phyloP scores from a whole-genome alignment of 2,888 invertebrate genomes.

The Augiades crinisus region DNA sequence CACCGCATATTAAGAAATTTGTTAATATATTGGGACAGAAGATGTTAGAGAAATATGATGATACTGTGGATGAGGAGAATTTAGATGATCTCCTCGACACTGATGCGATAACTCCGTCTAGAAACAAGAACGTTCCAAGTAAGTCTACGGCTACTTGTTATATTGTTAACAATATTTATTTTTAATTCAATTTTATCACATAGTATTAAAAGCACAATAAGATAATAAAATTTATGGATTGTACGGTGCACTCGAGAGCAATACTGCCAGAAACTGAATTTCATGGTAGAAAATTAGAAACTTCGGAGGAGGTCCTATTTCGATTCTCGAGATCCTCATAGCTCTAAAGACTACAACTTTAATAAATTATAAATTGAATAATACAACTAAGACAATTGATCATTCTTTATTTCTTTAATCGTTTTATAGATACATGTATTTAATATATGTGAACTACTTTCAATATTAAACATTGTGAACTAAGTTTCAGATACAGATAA shows the following conservation, averaged over 20 bases:
- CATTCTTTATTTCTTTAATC: too few species aligned
- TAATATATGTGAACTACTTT: too few species aligned
- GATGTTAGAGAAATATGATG: constrained; percentile 52
- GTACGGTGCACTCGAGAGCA: too few species aligned
- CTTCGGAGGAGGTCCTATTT: too few species aligned
- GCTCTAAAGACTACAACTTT: too few species aligned
- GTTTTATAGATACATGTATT: too few species aligned
- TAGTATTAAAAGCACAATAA: background rate
- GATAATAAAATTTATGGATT: too few species aligned
- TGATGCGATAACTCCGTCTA: constrained; percentile 49
- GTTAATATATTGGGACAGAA: constrained; percentile 53
- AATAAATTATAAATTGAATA: too few species aligned
- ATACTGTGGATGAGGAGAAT: constrained; percentile 39
- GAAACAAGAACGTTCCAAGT: constrained; percentile 46
- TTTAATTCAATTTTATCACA: background rate
- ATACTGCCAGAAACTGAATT: too few species aligned
- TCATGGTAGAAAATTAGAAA: too few species aligned
- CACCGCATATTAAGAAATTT: constrained; percentile 65
- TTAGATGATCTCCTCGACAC: constrained; percentile 39
- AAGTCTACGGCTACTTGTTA: constrained; percentile 29
- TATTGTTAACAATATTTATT: background rate
- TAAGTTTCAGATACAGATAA: constrained; percentile 46
- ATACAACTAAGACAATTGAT: too few species aligned
- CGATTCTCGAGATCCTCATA: too few species aligned
- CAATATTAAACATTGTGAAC: background rate